These are phyloP conservation scores for Agrochola litura DNA, from an alignment of 2,888 invertebrate species.

Conservation along the genomic window DNA sequence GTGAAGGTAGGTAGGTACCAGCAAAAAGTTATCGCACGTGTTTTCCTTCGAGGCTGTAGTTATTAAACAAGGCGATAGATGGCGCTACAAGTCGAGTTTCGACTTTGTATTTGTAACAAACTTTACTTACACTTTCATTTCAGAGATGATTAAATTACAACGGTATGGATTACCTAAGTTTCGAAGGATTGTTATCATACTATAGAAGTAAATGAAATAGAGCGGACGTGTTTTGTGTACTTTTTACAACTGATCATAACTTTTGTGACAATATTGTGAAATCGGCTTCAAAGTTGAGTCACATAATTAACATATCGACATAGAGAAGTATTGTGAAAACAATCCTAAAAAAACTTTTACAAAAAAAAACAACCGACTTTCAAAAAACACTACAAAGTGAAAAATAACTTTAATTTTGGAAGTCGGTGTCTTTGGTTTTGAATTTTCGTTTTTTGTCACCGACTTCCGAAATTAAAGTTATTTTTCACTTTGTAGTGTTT, in stretches of 20 bases:
- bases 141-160: not conserved
- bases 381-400: too few relatives aligned
- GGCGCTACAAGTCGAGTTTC: conserved; percentile 25
- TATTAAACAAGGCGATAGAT: conserved; percentile 25
- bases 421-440: too few relatives aligned
- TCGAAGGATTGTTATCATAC: not conserved
- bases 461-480: too few relatives aligned
- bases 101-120: conserved; percentile 21
- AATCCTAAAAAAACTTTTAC: too few relatives aligned
- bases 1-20: not conserved
- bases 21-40: not conserved
- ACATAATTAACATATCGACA: too few relatives aligned
- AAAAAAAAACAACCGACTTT: too few relatives aligned
- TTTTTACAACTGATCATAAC: not conserved
- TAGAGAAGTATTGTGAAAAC: too few relatives aligned
- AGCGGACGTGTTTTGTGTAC: not conserved
- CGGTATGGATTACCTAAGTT: not conserved
- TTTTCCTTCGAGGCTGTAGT: not conserved
- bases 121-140: conserved; percentile 1
- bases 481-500: too few relatives aligned
- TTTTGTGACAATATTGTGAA: not conserved
- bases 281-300: not conserved
- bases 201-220: not conserved
- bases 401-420: too few relatives aligned
- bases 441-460: too few relatives aligned